phyloP scores from a whole-genome alignment of 2,888 invertebrate genomes.

The Apodemia mormo region DNA sequence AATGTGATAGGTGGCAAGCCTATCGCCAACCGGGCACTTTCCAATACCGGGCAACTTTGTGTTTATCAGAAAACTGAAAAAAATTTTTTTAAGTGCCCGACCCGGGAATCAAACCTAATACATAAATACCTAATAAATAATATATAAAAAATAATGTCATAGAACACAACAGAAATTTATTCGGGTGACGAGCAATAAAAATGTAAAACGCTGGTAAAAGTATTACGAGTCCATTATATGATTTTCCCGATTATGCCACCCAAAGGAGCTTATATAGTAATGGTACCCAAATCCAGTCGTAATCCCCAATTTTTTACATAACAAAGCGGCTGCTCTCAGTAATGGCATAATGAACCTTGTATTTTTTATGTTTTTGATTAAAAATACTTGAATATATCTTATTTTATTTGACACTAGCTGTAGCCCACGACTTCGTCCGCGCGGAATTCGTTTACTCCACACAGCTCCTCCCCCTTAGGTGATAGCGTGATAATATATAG shows the following conservation, averaged over 20 bases:
- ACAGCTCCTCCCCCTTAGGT: too few relatives aligned
- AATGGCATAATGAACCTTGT: neutral
- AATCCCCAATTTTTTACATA: conserved; percentile 30
- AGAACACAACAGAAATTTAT: neutral
- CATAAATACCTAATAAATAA: too few relatives aligned
- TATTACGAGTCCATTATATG: conserved; percentile 27
- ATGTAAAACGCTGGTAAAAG: neutral
- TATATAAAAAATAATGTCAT: too few relatives aligned
- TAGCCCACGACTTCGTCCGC: too few relatives aligned
- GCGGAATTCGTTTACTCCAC: too few relatives aligned
- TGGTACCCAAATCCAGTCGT: conserved; percentile 25
- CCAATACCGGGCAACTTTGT: too few relatives aligned
- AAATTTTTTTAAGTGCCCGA: too few relatives aligned
- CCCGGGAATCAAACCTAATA: too few relatives aligned
- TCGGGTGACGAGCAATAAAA: conserved; percentile 2
- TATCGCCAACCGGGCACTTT: too few relatives aligned
- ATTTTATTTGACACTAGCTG: neutral
- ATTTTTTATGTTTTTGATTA: neutral
- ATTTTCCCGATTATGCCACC: conserved; percentile 25
- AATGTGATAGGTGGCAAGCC: too few relatives aligned
- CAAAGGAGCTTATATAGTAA: conserved; percentile 25
- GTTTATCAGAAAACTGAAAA: too few relatives aligned
- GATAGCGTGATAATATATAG: too few relatives aligned
- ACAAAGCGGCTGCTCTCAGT: conserved; percentile 25
- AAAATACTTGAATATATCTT: neutral